These are phyloP conservation scores for Epistrophe eligans DNA, from an alignment of 2,888 invertebrate genomes.

Conservation along the genomic window DNA sequence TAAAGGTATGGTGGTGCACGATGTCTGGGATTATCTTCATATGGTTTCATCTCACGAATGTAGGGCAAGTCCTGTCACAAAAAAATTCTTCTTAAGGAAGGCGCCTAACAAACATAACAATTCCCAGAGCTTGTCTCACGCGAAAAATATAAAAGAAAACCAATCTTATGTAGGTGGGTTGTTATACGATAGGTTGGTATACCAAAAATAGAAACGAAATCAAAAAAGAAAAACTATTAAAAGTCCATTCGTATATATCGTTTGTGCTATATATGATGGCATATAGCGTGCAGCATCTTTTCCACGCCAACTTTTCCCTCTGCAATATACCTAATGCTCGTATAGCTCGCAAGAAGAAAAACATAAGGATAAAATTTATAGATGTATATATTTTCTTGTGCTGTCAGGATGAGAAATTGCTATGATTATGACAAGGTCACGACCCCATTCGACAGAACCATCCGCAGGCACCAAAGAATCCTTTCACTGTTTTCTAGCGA, in stretches of 20 bases:
- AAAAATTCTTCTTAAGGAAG: constrained; percentile 24
- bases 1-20: constrained; percentile 14
- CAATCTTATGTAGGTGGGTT: neutral
- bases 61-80: constrained; percentile 54
- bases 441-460: constrained; percentile 64
- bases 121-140: constrained; percentile 5
- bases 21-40: constrained; percentile 27
- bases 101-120: constrained; percentile 22
- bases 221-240: constrained; percentile 40
- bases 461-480: constrained; percentile 43
- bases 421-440: constrained; percentile 71
- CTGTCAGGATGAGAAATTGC: constrained; percentile 70
- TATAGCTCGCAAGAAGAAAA: neutral
- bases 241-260: constrained; percentile 43
- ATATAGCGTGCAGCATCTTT: constrained; percentile 47
- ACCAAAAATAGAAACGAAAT: constrained; percentile 15
- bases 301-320: constrained; percentile 38
- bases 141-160: constrained; percentile 19
- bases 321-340: neutral
- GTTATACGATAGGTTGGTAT: neutral
- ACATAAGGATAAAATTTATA: constrained; percentile 24
- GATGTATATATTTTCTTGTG: constrained; percentile 42
- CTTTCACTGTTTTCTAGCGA: constrained; percentile 31
- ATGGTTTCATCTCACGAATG: constrained; percentile 29
- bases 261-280: neutral